Evolutionary conservation across 2,888 invertebrate species (phyloP).

Genomic region (Scaptomyza reducta): DNA sequence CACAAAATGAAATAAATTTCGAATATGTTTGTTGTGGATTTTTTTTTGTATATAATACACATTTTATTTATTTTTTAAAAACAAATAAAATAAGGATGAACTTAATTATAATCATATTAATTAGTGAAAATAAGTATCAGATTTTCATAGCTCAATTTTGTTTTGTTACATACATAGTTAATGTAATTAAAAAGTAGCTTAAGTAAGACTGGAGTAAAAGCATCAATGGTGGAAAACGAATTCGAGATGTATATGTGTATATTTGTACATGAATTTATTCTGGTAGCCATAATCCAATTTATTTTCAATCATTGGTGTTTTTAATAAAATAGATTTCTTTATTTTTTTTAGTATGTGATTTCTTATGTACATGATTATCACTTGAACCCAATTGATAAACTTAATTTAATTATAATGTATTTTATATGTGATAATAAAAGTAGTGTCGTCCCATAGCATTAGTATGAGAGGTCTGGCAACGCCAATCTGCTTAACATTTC

Average conservation of each 20-base stretch:
- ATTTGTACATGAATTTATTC: conserved; percentile 39
- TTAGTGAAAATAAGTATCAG: conserved; percentile 16
- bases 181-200: conserved; percentile 23
- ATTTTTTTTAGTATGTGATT: not conserved
- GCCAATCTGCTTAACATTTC: conserved; percentile 11
- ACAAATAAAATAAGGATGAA: conserved; percentile 70
- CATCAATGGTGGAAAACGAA: conserved; percentile 9
- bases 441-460: conserved; percentile 7
- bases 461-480: conserved; percentile 27
- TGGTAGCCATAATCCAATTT: not conserved
- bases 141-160: conserved; percentile 1
- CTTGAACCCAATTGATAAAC: conserved; percentile 35
- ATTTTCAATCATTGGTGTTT: not conserved
- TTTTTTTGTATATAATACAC: conserved; percentile 43
- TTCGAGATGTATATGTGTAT: conserved; percentile 20
- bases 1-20: conserved; percentile 57
- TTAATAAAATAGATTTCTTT: not conserved
- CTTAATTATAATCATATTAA: conserved; percentile 44
- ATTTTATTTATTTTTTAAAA: conserved; percentile 75
- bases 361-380: conserved; percentile 51
- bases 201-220: conserved; percentile 14
- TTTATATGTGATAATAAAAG: conserved; percentile 13
- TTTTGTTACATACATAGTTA: conserved; percentile 36
- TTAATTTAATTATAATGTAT: conserved; percentile 20
- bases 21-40: conserved; percentile 37